Percentiles rank a stretch among this genome's conserved stretches.
These are phyloP conservation scores for Ennomos quercinarius DNA, from an alignment of 2,888 invertebrate species.

Conservation along the genomic window DNA sequence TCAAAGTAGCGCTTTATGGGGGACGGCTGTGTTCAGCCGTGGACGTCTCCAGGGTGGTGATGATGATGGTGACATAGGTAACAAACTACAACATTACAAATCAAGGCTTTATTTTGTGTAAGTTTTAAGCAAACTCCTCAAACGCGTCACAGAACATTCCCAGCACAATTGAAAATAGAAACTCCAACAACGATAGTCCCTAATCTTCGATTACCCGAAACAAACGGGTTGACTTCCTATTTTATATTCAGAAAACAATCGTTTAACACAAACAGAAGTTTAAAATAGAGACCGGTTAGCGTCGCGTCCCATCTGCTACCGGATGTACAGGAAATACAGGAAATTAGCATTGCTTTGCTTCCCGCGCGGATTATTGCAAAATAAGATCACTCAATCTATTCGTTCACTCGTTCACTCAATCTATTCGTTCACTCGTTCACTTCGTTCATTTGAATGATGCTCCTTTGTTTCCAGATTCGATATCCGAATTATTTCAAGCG, in stretches of 20 bases:
- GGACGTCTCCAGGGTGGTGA: too few relatives aligned
- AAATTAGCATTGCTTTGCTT: constrained; percentile 81
- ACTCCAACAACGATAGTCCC: constrained; percentile 22
- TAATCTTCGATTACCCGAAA: constrained; percentile 38
- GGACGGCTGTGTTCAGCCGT: too few relatives aligned
- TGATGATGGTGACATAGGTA: too few relatives aligned
- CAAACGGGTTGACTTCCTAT: constrained; percentile 45
- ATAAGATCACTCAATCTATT: constrained; percentile 82
- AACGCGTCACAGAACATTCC: neutral
- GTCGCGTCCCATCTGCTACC: constrained; percentile 70
- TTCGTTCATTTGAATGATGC: constrained; percentile 71
- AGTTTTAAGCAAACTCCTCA: too few relatives aligned
- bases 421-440: constrained; percentile 73
- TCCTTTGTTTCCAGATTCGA: constrained; percentile 69
- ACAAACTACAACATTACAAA: too few relatives aligned
- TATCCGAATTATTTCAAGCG: constrained; percentile 56
- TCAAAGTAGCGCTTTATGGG: too few relatives aligned
- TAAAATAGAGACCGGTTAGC: constrained; percentile 65
- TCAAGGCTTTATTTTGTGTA: too few relatives aligned
- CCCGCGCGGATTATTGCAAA: constrained; percentile 80
- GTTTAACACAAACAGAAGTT: constrained; percentile 65
- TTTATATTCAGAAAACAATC: constrained; percentile 60
- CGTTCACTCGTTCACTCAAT: constrained; percentile 80
- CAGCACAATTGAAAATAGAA: constrained; percentile 26
- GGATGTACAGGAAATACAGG: constrained; percentile 77